Percentiles rank a stretch among this genome's conserved stretches.
phyloP scores from a whole-genome alignment of 2,113 vertebrate genomes.

The Spea bombifrons region DNA sequence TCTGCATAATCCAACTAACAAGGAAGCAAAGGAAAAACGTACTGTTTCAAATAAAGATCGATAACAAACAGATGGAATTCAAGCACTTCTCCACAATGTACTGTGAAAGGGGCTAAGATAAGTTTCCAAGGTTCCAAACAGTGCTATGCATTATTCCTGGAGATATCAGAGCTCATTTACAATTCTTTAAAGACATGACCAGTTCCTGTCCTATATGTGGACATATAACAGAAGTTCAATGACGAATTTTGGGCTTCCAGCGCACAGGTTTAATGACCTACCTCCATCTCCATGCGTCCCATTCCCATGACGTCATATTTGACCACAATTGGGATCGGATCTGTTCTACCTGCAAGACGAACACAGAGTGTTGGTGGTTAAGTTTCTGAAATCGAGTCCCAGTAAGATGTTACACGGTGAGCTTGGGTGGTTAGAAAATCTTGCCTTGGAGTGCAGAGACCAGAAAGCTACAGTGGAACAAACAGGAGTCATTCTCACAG shows the following conservation, averaged over 20 bases:
- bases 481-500: conserved; percentile 99
- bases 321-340: conserved; percentile 96
- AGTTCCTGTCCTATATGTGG: no score
- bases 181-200: no score
- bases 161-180: no score
- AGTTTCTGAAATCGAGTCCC: conserved; percentile 55
- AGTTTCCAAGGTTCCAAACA: no score
- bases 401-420: conserved; percentile 81
- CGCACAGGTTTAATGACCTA: conserved; percentile 49
- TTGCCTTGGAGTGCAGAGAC: conserved; percentile 99
- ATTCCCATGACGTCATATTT: conserved; percentile 99
- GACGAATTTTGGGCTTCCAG: no score
- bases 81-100: no score
- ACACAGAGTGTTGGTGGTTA: conserved; percentile 63
- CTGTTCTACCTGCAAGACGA: conserved; percentile 87
- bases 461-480: conserved; percentile 99
- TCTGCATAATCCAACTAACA: conserved; percentile 91
- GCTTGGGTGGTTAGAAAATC: conserved; percentile 96
- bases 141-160: no score
- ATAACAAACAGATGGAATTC: no score
- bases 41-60: no score
- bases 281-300: conserved; percentile 99
- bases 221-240: no score
- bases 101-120: no score
- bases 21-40: not conserved